Evolutionary conservation across 2,113 vertebrate genomes (phyloP).

Genomic region (Pseudolaguvia tuberculata): DNA sequence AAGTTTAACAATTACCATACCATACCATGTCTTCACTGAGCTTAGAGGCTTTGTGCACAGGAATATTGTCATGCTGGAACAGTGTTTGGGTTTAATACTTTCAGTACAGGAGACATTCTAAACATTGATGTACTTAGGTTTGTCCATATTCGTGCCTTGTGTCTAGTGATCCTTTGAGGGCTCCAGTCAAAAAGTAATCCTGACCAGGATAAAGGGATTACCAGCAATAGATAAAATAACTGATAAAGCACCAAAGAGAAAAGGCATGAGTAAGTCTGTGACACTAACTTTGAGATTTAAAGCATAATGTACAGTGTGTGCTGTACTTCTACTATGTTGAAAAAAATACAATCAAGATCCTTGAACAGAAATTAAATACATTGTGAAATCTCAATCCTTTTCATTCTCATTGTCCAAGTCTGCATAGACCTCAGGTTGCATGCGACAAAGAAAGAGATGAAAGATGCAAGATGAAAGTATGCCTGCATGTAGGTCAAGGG

Average conservation of each 20-base stretch:
- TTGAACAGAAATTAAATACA: conserved; percentile 26
- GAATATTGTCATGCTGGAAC: no score
- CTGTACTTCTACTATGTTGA: neutral
- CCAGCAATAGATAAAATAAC: neutral
- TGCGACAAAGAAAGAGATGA: conserved; percentile 64
- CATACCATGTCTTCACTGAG: no score
- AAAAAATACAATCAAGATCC: conserved; percentile 10
- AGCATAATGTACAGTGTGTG: conserved; percentile 12
- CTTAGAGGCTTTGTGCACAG: no score
- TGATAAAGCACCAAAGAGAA: neutral
- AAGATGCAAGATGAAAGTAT: conserved; percentile 68
- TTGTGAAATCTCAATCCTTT: conserved; percentile 23
- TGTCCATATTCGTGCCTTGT: neutral
- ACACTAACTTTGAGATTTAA: conserved; percentile 1
- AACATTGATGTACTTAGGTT: no score
- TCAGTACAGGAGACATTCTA: no score
- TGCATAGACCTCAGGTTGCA: conserved; percentile 56
- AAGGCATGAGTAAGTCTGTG: neutral
- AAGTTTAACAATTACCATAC: no score
- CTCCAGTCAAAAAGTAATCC: neutral
- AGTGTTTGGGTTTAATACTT: no score
- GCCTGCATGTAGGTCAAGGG: conserved; percentile 68
- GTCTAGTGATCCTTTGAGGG: neutral
- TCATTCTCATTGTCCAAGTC: conserved; percentile 21
- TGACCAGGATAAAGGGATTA: neutral